A percentile compares a stretch with the other conserved stretches of the same genome.
Conservation (phyloP, 2,888 invertebrate genomes). For the Dasysyrphus tricinctus region DNA sequence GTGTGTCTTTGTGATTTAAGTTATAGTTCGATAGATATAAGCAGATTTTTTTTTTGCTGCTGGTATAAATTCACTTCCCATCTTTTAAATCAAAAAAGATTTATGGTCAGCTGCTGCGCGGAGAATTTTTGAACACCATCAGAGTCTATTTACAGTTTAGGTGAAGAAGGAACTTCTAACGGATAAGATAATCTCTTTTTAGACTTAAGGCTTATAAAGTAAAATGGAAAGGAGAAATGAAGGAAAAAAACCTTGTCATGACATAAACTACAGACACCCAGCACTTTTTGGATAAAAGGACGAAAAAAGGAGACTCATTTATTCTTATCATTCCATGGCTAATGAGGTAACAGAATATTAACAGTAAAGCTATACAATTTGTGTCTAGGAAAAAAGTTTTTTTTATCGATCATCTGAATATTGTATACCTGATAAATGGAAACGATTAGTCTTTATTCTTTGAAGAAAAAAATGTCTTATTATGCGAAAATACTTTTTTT, state of each 20-base stretch:
- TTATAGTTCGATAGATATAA: conserved; percentile 10
- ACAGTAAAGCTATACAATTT: conserved; percentile 33
- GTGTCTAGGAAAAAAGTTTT: neutral
- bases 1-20: conserved; percentile 4
- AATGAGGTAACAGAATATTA: conserved; percentile 70
- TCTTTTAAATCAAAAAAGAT: conserved; percentile 50
- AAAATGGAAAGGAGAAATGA: neutral
- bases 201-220: neutral
- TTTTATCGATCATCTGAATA: conserved; percentile 53
- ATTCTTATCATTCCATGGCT: conserved; percentile 62
- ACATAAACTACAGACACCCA: conserved; percentile 6
- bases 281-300: neutral
- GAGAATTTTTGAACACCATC: conserved; percentile 30
- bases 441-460: conserved; percentile 45
- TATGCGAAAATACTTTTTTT: neutral
- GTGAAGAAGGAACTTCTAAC: conserved; percentile 9
- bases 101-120: conserved; percentile 57
- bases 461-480: neutral
- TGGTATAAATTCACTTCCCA: conserved; percentile 29
- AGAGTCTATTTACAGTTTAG: neutral
- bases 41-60: neutral
- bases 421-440: conserved; percentile 54
- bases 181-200: conserved; percentile 47
- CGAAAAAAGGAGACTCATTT: conserved; percentile 35
- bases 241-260: conserved; percentile 1